Evolutionary conservation across 1,140 invertebrate species (phyloP).

Genomic region (Ridgeia piscesae): DNA sequence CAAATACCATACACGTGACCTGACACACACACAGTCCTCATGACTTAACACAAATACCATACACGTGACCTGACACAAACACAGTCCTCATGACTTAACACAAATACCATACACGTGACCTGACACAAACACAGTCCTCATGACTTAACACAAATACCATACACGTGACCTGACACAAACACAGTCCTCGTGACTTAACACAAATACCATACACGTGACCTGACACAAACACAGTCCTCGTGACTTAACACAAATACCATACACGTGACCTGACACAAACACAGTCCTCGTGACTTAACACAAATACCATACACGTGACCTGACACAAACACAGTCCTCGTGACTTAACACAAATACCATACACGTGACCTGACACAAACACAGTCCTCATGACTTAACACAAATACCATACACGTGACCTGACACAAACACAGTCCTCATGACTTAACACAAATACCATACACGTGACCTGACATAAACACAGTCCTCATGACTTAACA

Average conservation of each 20-base stretch:
- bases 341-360: constrained; percentile 65
- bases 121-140: constrained; percentile 43
- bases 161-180: constrained; percentile 61
- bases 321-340: constrained; percentile 43
- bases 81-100: constrained; percentile 57
- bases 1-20: constrained; percentile 65
- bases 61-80: constrained; percentile 61
- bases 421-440: constrained; percentile 43
- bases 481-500: constrained; percentile 57
- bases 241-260: constrained; percentile 65
- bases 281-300: constrained; percentile 55
- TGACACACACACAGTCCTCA: constrained; percentile 43
- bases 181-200: constrained; percentile 55
- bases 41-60: constrained; percentile 65
- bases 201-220: constrained; percentile 65
- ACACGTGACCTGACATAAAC: constrained; percentile 61
- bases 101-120: constrained; percentile 65
- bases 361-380: constrained; percentile 62
- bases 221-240: constrained; percentile 43
- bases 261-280: constrained; percentile 62
- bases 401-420: constrained; percentile 65
- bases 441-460: constrained; percentile 65
- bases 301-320: constrained; percentile 65
- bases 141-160: constrained; percentile 65
- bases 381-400: constrained; percentile 57